Base-by-base conservation (phyloP, 2,113 vertebrate genomes). In the Gasterosteus aculeatus region DNA sequence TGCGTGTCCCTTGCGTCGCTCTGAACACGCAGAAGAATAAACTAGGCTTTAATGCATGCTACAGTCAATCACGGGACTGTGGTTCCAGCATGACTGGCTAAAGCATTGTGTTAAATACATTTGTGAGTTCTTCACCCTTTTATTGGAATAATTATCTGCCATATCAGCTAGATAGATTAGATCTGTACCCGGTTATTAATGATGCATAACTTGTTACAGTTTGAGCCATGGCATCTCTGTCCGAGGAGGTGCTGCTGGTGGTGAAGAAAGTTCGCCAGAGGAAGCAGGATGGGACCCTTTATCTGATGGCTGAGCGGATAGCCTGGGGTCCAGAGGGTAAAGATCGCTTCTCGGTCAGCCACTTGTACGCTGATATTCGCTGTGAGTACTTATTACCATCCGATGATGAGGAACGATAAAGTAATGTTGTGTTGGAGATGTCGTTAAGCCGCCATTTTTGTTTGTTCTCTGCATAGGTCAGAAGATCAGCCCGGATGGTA, bases 401-500 rank as follows among this genome's bases (percentile, higher is more conserved):
- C 57, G 22, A 7, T 54, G 33, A 29, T 5, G 19, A 22, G 15
- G 4, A 18, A 5, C 22, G 15, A 8, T 26, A 2, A 19, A 6
- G 29, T 29, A 1, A 26, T 53, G 4, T 11, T n/a, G 12, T 62
- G 29, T 10, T 7, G 11, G 10, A 8, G 19, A 31, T 29, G 51
- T 18, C 33, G 16, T 74, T 1, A 38, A 58, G 35, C 19, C 18
- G 4, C 5, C 5, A 3, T 47, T 0, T 53, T 63, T 19, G 38
- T 42, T 49, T 33, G 19, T 81, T 26, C 7, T 58, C 61, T 75
- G 35, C 56, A 46, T 91, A 99, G 98, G 98, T 94, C 98, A 99
- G 94, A 99, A 99, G 93, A 99, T 99, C 88, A 99, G 98, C 92
- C 98, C 98, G 63, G 98, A 99, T 87, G 98, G 98, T 68, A 99